Evolutionary conservation across 2,888 invertebrate genomes (phyloP), one percentile per base, ranked within the genome.

Genomic region (Cartodere bifasciata): DNA sequence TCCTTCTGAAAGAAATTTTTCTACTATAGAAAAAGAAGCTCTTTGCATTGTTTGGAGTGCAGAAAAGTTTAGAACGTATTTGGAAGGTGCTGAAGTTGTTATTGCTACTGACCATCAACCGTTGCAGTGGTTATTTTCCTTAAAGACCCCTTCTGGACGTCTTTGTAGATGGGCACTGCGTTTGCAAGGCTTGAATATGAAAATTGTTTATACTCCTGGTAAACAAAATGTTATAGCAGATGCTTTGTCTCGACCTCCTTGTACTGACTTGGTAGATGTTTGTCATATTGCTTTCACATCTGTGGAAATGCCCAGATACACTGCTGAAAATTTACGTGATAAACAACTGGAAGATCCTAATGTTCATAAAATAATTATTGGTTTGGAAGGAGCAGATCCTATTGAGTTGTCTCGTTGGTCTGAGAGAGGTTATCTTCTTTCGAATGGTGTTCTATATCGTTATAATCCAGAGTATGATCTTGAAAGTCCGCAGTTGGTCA

Each of bases 141-240:
- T 60, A 4, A 58, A 60, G 35, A 47, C 59, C 4, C 55, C 56
- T 0, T 46, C 49, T n/a, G 59, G 60, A 7, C 35, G 63, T 16
- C 37, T 67, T 0, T 55, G 54, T 1, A 37, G 63, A 21, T 66
- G 63, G 65, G 55, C 56, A 1, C 24, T 64, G 5, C 35, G 43
- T 7, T 33, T 65, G 2, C 56, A 60, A 37, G 36, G 45, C 2
- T 62, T 48, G 35, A 47, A 60, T 16, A 35, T 62, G 3, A 39
- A 46, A 1, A 47, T 62, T 3, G 38, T 46, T 5, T 60, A 63
- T 32, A 45, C 50, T 3, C 55, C 53, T 1, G 62, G 62, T 2
- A 44, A 42, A 16, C 36, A 39, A 1, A 58, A 62, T 36, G 44
- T 47, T 2, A 40, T 60, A 1, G 61, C 60, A 0, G 62, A 63